A percentile compares a stretch with the other conserved stretches of the same genome.
Evolutionary conservation across 23 tunicate genomes (phyloP).

Genomic region (Ascidia mentula): DNA sequence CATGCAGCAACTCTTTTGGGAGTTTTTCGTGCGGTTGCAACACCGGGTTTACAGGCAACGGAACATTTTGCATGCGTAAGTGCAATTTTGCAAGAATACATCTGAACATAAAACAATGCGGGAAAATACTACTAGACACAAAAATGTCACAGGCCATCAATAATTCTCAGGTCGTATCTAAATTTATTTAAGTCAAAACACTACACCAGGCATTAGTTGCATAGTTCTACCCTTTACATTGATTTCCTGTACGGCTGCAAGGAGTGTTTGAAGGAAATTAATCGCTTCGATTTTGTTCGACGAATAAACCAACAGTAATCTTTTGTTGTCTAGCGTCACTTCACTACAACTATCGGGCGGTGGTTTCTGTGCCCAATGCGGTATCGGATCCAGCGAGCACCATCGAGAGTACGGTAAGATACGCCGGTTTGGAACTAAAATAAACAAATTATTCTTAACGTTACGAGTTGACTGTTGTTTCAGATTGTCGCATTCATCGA

Average conservation of each 20-base stretch:
- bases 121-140: too few species aligned
- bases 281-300: too few species aligned
- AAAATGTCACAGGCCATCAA: too few species aligned
- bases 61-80: constrained; percentile 23
- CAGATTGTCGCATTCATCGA: not conserved
- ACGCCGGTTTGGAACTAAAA: too few species aligned
- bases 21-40: constrained; percentile 37
- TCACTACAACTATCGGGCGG: not conserved
- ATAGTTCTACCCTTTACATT: too few species aligned
- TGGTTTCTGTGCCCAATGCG: not conserved
- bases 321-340: not conserved
- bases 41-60: constrained; percentile 29
- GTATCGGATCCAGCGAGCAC: not conserved
- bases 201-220: too few species aligned
- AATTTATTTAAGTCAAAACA: too few species aligned
- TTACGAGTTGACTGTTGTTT: too few species aligned
- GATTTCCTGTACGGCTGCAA: too few species aligned
- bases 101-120: not conserved
- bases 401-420: not conserved
- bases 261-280: too few species aligned
- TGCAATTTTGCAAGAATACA: not conserved
- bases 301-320: not conserved
- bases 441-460: too few species aligned
- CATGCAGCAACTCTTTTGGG: constrained; percentile 32
- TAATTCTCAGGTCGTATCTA: too few species aligned